These are phyloP conservation scores for Agrochola lychnidis DNA, from an alignment of 2,888 invertebrate species.

Conservation along the genomic window DNA sequence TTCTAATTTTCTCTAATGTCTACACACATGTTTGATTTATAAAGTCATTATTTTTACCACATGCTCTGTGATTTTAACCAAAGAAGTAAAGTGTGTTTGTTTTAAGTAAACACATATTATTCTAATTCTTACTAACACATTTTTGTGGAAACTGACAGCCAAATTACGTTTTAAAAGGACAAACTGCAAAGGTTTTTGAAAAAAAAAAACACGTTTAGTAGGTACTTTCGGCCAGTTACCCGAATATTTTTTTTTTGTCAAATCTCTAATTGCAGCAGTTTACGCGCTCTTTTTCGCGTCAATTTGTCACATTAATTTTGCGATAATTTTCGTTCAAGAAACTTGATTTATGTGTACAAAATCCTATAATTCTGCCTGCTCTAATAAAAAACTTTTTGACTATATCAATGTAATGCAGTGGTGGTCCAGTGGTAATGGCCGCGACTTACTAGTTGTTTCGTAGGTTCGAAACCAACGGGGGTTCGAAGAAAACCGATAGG, in stretches of 20 bases:
- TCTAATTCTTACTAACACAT: background rate
- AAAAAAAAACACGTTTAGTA: background rate
- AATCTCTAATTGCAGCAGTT: background rate
- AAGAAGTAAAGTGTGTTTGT: conserved; percentile 1
- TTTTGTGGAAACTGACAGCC: background rate
- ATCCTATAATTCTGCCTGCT: background rate
- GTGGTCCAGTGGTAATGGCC: too few relatives aligned
- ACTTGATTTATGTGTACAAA: background rate
- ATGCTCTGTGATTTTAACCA: background rate
- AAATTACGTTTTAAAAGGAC: background rate
- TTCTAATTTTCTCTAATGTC: background rate
- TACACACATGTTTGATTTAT: conserved; percentile 8
- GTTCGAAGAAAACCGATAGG: too few relatives aligned
- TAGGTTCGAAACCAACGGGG: too few relatives aligned
- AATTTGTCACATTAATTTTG: background rate
- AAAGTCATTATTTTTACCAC: background rate
- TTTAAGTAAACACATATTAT: background rate
- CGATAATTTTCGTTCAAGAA: background rate
- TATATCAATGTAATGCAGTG: background rate
- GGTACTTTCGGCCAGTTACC: background rate
- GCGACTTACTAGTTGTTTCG: too few relatives aligned
- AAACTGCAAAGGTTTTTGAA: background rate
- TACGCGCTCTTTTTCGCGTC: background rate
- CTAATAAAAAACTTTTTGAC: background rate
- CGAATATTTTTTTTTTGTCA: too few relatives aligned